Percentiles rank a stretch among this genome's conserved stretches.
phyloP scores from a whole-genome alignment of 1,140 invertebrate genomes.

The Aplysia californica region DNA sequence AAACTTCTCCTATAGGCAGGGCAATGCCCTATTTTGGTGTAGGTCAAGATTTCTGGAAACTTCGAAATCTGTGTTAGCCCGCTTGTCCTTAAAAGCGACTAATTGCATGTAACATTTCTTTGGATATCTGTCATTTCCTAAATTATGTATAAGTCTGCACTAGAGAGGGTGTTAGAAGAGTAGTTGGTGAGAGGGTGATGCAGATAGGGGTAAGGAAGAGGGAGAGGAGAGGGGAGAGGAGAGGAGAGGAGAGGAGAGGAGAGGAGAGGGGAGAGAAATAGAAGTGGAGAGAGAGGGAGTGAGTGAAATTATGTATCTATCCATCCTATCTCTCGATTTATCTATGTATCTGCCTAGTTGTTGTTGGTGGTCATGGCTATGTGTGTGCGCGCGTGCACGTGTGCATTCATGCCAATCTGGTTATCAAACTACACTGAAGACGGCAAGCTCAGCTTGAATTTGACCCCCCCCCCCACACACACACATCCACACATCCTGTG shows the following conservation, averaged over 20 bases:
- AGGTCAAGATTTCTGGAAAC: too few relatives aligned
- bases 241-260: constrained; percentile 8
- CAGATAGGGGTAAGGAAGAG: background rate
- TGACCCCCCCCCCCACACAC: too few relatives aligned
- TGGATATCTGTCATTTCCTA: too few relatives aligned
- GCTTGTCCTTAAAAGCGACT: too few relatives aligned
- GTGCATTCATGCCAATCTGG: background rate
- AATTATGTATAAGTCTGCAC: too few relatives aligned
- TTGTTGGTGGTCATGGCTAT: background rate
- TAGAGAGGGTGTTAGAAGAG: too few relatives aligned
- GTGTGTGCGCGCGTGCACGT: background rate
- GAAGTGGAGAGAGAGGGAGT: background rate
- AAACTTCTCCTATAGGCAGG: too few relatives aligned
- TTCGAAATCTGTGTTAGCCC: too few relatives aligned
- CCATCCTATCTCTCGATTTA: background rate
- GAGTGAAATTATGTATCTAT: background rate
- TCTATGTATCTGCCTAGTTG: background rate
- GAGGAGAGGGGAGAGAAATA: background rate
- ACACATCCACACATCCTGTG: too few relatives aligned
- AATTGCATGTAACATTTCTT: too few relatives aligned
- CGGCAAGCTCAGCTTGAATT: background rate
- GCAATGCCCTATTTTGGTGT: too few relatives aligned
- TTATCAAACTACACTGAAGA: background rate
- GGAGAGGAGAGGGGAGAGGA: constrained; percentile 8
- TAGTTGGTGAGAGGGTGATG: too few relatives aligned